phyloP scores from a whole-genome alignment of 2,797 vertebrate species.

The Falco rusticolus region DNA sequence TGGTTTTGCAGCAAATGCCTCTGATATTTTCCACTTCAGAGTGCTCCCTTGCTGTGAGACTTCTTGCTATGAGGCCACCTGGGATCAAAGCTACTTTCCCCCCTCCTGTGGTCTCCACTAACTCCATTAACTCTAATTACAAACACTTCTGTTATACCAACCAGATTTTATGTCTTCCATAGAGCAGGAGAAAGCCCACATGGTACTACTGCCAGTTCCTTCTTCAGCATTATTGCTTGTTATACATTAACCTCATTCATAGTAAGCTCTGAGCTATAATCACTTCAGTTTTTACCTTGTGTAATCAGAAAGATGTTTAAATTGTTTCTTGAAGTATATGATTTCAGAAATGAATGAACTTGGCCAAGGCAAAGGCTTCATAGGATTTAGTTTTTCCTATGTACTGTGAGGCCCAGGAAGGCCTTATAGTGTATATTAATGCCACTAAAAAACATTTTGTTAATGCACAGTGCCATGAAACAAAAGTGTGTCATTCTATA shows the following conservation, averaged over 20 bases:
- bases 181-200: not conserved
- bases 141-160: slow-evolving; percentile 56
- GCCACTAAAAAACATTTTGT: not conserved
- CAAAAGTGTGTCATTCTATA: not conserved
- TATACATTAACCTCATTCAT: not conserved
- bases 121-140: slow-evolving; percentile 51
- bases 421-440: not conserved
- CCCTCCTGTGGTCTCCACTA: slow-evolving; percentile 23
- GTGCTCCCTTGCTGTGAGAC: slow-evolving; percentile 32
- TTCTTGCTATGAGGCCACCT: slow-evolving; percentile 68
- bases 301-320: not conserved
- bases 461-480: not conserved
- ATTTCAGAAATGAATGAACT: not conserved
- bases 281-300: not conserved
- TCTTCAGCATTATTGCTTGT: not conserved
- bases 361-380: not conserved
- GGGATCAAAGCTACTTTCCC: slow-evolving; percentile 54
- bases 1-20: slow-evolving; percentile 21
- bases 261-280: not conserved
- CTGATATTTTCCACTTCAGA: slow-evolving; percentile 54
- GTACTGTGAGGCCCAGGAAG: not conserved
- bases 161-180: slow-evolving; percentile 29
- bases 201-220: not conserved
- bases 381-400: not conserved
- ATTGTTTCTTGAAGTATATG: not conserved